Conservation (phyloP, 1,140 invertebrate genomes). For the Argopecten irradians region DNA sequence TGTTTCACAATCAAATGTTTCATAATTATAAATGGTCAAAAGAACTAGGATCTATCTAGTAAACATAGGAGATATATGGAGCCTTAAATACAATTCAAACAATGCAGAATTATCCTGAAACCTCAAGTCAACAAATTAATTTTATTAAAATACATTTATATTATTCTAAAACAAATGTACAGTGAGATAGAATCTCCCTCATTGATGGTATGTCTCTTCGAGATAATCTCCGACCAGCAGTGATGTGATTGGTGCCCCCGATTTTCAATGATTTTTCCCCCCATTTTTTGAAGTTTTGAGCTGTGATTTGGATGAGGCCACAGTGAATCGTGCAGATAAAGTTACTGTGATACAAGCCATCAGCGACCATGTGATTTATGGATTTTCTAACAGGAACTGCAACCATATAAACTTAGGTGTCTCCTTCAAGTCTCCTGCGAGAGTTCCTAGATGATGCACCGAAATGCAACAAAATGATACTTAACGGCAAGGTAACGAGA, state of each 20-base stretch:
- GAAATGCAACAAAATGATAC: constrained; percentile 17
- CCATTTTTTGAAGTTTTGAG: background rate
- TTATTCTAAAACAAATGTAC: too few species aligned
- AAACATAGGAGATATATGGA: too few species aligned
- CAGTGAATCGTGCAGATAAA: background rate
- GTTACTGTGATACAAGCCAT: background rate
- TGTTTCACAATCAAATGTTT: too few species aligned
- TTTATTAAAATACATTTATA: too few species aligned
- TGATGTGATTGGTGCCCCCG: background rate
- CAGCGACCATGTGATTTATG: background rate
- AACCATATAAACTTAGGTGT: constrained; percentile 3
- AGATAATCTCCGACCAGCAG: background rate
- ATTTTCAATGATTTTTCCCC: background rate
- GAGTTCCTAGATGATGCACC: constrained; percentile 14
- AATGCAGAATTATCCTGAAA: too few species aligned
- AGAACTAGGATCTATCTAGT: too few species aligned
- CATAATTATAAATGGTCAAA: too few species aligned
- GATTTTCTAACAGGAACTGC: background rate
- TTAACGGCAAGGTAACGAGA: background rate
- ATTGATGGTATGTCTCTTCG: too few species aligned
- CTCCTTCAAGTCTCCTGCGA: background rate
- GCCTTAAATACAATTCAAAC: too few species aligned
- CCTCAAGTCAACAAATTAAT: too few species aligned
- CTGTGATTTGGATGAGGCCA: background rate
- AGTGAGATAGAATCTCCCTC: too few species aligned